Conservation (phyloP, 2,797 vertebrate genomes). For the Phoebastria nigripes region DNA sequence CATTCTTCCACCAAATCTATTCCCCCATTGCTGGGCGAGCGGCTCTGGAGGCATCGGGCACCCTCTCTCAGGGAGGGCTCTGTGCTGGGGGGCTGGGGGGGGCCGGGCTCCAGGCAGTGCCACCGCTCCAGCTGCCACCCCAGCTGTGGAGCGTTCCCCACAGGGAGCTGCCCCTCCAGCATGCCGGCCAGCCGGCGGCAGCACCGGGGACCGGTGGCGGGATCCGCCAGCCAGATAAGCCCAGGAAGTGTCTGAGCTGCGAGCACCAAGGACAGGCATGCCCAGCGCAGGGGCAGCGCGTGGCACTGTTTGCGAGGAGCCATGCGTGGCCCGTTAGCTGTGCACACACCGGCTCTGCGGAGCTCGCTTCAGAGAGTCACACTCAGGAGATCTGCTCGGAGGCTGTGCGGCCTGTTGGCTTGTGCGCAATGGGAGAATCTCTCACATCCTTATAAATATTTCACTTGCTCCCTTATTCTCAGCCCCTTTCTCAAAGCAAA, state of each 20-base stretch:
- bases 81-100: background rate
- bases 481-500: slow-evolving; percentile 11
- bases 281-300: background rate
- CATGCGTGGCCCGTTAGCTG: background rate
- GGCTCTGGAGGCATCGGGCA: background rate
- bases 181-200: accelerated
- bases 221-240: background rate
- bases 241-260: background rate
- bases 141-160: background rate
- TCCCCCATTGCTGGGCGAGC: background rate
- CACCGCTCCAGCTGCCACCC: background rate
- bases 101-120: background rate
- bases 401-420: background rate
- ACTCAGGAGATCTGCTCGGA: slow-evolving; percentile 6
- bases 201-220: background rate
- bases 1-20: background rate
- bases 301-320: background rate
- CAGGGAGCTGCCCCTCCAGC: background rate
- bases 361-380: slow-evolving; percentile 2
- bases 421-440: background rate
- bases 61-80: background rate
- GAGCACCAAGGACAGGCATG: background rate
- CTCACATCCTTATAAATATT: slow-evolving; percentile 49
- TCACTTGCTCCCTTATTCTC: slow-evolving; percentile 12
- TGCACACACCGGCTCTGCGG: background rate